A percentile compares a stretch with the other conserved stretches of the same genome.
These are phyloP conservation scores for Pammene fasciana DNA, from an alignment of 2,888 invertebrate species.

Conservation along the genomic window DNA sequence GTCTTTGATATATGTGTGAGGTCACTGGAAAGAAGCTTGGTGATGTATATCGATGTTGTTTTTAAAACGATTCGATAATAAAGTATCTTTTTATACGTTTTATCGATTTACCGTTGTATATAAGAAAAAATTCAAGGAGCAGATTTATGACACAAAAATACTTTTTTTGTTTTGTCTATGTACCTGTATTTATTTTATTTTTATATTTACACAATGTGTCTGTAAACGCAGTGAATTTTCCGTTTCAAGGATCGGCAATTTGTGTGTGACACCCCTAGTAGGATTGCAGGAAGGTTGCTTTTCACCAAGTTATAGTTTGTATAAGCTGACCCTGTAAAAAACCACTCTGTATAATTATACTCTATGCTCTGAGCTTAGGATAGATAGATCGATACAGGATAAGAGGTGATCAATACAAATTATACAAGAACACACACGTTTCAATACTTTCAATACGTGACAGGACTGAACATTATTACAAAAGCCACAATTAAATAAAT, in stretches of 20 bases:
- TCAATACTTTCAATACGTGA: slow-evolving; percentile 1
- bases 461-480: not conserved
- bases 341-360: not conserved
- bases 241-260: no score
- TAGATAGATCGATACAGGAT: not conserved
- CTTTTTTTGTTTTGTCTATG: no score
- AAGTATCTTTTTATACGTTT: not conserved
- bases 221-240: no score
- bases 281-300: no score
- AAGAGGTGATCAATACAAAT: slow-evolving; percentile 3
- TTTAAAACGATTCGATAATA: not conserved
- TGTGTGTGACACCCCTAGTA: no score
- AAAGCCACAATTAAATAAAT: not conserved
- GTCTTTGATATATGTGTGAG: slow-evolving; percentile 2
- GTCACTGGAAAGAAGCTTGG: not conserved
- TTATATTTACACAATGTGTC: no score
- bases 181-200: no score
- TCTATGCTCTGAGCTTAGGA: not conserved
- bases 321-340: no score
- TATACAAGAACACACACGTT: slow-evolving; percentile 23
- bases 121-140: no score
- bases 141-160: no score
- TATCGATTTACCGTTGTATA: no score
- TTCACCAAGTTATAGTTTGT: no score
- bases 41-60: slow-evolving; percentile 9